Evolutionary conservation across 30 jellyfish, hydroid and myxozoan species (phyloP).

Genomic region (Cassiopea andromeda): DNA sequence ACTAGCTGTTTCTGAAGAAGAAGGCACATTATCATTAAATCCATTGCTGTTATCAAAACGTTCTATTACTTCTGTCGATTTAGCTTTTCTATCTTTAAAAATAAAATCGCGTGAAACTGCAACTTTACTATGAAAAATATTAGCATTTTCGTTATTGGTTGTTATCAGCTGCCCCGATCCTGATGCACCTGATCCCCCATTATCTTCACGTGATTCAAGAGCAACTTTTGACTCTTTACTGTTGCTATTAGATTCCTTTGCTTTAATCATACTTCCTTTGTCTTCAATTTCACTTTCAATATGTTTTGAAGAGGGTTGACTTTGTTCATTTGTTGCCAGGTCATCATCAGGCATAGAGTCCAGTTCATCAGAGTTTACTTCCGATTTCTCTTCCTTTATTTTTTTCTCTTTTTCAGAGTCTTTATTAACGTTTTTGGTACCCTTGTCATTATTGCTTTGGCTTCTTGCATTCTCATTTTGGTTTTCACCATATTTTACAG

Average conservation of each 20-base stretch:
- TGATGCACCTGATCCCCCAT: conserved; percentile 11
- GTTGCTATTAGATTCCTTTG: background rate
- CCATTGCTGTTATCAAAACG: background rate
- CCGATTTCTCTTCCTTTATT: conserved; percentile 7
- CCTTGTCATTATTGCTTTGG: background rate
- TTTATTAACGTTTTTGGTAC: background rate
- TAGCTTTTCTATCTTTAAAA: conserved; percentile 1
- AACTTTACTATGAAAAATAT: background rate
- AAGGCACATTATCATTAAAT: conserved; percentile 40
- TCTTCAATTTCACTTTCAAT: conserved; percentile 46
- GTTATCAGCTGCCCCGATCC: conserved; percentile 7
- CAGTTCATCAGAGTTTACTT: conserved; percentile 13
- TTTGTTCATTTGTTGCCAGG: conserved; percentile 66
- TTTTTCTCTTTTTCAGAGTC: conserved; percentile 9
- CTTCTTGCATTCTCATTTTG: background rate
- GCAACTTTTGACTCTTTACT: background rate
- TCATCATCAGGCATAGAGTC: conserved; percentile 55
- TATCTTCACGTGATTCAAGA: background rate
- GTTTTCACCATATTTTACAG: background rate
- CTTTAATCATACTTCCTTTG: background rate
- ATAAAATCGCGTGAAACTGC: background rate
- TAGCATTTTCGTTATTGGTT: background rate
- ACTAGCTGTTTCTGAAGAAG: conserved; percentile 48
- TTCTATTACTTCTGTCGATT: background rate
- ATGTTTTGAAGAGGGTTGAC: conserved; percentile 63